Evolutionary conservation across 1,140 invertebrate genomes (phyloP).

Genomic region (Ephestia elutella): DNA sequence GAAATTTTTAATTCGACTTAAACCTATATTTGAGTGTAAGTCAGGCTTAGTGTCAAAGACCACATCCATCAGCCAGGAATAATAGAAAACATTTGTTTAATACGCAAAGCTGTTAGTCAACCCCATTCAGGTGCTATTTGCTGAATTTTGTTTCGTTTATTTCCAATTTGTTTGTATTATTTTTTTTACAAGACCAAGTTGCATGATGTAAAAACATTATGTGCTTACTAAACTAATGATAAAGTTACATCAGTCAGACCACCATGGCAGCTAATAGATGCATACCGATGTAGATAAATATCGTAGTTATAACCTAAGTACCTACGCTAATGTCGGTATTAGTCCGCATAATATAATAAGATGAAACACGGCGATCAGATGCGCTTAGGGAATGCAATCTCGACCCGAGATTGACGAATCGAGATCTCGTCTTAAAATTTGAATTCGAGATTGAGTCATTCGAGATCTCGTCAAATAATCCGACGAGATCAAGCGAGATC

Average conservation of each 20-base stretch:
- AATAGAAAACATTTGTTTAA: constrained; percentile 61
- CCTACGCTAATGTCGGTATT: constrained; percentile 37
- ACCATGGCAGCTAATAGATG: neutral
- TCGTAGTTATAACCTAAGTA: constrained; percentile 9
- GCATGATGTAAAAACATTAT: constrained; percentile 20
- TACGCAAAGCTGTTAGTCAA: constrained; percentile 40
- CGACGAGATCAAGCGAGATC: too few species aligned
- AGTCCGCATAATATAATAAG: constrained; percentile 47
- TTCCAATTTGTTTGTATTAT: neutral
- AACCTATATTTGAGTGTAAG: constrained; percentile 61
- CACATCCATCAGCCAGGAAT: constrained; percentile 27
- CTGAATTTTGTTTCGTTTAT: neutral
- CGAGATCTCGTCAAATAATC: too few species aligned
- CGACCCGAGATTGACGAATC: too few species aligned
- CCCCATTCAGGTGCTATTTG: constrained; percentile 29
- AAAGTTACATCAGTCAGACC: neutral
- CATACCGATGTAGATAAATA: constrained; percentile 2
- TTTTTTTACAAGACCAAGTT: neutral
- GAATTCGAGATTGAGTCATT: too few species aligned
- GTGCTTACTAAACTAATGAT: neutral
- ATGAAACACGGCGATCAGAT: constrained; percentile 42
- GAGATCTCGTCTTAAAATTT: too few species aligned
- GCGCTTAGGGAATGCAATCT: constrained; percentile 47
- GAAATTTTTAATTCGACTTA: constrained; percentile 57
- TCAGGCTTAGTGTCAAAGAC: constrained; percentile 59